These are phyloP conservation scores for Oxyscelio sp. DNA, from an alignment of 2,888 invertebrate species.

Conservation along the genomic window DNA sequence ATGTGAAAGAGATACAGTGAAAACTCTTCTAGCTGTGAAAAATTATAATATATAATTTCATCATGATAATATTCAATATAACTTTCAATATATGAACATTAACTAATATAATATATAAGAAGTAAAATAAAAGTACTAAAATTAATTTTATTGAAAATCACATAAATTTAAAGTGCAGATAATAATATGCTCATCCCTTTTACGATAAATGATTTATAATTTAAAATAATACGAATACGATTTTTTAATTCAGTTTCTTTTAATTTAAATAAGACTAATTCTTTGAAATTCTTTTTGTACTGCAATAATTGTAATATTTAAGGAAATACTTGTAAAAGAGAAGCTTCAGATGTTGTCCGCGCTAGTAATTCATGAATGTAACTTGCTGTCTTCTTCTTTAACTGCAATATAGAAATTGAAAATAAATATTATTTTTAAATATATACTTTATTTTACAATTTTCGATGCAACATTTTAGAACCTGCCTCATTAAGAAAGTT, in stretches of 20 bases:
- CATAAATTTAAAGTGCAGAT: too few relatives aligned
- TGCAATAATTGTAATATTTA: neutral
- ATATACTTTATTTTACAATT: neutral
- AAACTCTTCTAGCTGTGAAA: slow-evolving; percentile 37
- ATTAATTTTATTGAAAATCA: too few relatives aligned
- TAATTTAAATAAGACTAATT: too few relatives aligned
- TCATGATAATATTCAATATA: too few relatives aligned
- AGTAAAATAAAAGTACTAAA: too few relatives aligned
- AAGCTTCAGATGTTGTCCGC: neutral
- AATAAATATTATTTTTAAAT: neutral
- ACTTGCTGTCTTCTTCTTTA: slow-evolving; percentile 24
- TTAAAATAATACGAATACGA: too few relatives aligned
- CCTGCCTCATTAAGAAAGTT: slow-evolving; percentile 12
- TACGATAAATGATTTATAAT: too few relatives aligned
- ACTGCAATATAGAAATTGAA: slow-evolving; percentile 2
- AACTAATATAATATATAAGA: neutral
- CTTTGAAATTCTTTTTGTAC: neutral
- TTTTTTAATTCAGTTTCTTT: neutral
- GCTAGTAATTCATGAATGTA: slow-evolving; percentile 13
- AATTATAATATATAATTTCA: too few relatives aligned
- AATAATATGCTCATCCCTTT: too few relatives aligned
- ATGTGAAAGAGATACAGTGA: slow-evolving; percentile 32
- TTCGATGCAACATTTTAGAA: too few relatives aligned
- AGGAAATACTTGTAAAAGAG: neutral
- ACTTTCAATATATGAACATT: too few relatives aligned